phyloP scores from a whole-genome alignment of 2,797 vertebrate species.

The Poecilia wingei region DNA sequence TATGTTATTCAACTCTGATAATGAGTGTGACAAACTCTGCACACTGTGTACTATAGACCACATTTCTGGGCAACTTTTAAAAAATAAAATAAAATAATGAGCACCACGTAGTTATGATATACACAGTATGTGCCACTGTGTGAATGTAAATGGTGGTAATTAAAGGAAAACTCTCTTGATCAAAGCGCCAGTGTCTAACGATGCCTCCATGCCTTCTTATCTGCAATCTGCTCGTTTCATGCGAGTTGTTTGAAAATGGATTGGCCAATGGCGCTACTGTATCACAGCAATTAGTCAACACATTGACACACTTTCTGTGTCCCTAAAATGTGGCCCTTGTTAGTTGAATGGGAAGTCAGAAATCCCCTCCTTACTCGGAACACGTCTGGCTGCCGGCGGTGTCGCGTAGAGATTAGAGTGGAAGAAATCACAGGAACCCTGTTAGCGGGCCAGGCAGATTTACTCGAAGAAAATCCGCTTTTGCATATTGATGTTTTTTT shows the following conservation, averaged over 20 bases:
- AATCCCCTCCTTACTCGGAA: constrained; percentile 31
- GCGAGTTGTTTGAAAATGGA: constrained; percentile 57
- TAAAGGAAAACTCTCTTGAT: constrained; percentile 65
- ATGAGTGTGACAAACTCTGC: constrained; percentile 24
- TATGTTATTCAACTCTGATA: constrained; percentile 23
- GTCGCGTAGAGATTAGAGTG: constrained; percentile 39
- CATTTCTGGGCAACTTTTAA: constrained; percentile 30
- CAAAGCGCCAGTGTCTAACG: constrained; percentile 67
- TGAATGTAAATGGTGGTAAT: constrained; percentile 70
- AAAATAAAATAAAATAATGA: constrained; percentile 58
- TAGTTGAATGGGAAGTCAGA: constrained; percentile 40
- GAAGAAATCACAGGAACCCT: constrained; percentile 48
- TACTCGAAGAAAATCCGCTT: constrained; percentile 42
- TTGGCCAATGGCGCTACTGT: constrained; percentile 45
- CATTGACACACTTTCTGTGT: constrained; percentile 56
- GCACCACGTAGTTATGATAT: constrained; percentile 35
- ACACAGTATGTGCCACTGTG: constrained; percentile 19
- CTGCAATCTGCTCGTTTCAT: constrained; percentile 59
- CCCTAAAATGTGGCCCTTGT: constrained; percentile 47
- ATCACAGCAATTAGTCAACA: constrained; percentile 67
- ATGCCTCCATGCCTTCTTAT: constrained; percentile 52
- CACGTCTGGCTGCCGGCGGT: constrained; percentile 38
- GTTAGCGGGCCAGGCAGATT: constrained; percentile 52
- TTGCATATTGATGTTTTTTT: constrained; percentile 48
- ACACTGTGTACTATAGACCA: constrained; percentile 32